Base-by-base conservation (phyloP, 2,888 invertebrate species). In the Dynastes maya region DNA sequence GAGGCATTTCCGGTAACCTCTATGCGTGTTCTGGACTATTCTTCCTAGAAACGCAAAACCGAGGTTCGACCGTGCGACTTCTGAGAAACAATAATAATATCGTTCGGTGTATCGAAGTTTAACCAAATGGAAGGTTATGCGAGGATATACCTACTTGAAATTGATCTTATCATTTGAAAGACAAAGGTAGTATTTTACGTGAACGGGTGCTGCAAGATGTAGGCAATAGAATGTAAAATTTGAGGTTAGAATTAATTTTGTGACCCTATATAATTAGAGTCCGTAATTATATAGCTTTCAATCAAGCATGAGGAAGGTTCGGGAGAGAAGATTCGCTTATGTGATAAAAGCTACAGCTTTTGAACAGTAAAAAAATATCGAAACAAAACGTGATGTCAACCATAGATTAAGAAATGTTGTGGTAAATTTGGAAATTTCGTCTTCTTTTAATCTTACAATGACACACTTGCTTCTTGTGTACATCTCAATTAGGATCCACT, bases 1-100 rank as follows among this genome's bases (percentile, higher is more conserved):
- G 40, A 58, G 72, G 72, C 72, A 72, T 72, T 72, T 72, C 72
- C 72, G 72, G 58, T 72, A 72, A 72, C 72, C 72, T 72, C 72
- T 9, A 53, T 27, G 40, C 58, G 61, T 72, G 40, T 72, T 40
- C 72, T 61, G 45, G 58, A 27, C 40, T 40, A 32, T 58, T 45
- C 61, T 72, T 72, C 72, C 40, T 61, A 40, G 72, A 72, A 72
- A 22, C 61, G 72, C 61, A 61, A 72, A 72, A 61, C 37, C 61
- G 37, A 49, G 67, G 49, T 68, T 29, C 49, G 67, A 68, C 67
- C 67, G 67, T 49, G 67, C 67, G 49, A 68, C 49, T 68, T 68
- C 67, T 51, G 8, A 27, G 67, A 68, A 68, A 45, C 49, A n/a
- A 68, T 68, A 68, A 68, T 51, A 51, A 68, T 22, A n/a, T 68